Evolutionary conservation across 2,113 vertebrate species (phyloP).

Genomic region (Leptobrachium ailaonicum): DNA sequence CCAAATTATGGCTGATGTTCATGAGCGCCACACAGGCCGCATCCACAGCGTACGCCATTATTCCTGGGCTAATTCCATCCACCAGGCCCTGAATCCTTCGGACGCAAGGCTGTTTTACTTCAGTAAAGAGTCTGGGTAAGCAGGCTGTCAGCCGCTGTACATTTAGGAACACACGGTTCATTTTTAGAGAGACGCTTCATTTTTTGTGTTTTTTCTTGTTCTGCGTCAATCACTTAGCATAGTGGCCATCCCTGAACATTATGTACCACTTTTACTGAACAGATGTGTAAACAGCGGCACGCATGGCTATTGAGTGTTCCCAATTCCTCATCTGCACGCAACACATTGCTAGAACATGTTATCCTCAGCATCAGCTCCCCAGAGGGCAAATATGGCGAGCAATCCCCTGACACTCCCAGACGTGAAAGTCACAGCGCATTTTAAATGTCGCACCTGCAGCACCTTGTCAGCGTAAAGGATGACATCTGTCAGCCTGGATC

Average conservation of each 20-base stretch:
- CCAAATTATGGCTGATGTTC: slow-evolving; percentile 54
- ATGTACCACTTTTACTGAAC: background rate
- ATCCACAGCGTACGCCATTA: slow-evolving; percentile 52
- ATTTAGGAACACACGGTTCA: too few relatives aligned
- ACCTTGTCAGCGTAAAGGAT: slow-evolving; percentile 36
- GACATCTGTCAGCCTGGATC: background rate
- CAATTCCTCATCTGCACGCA: slow-evolving; percentile 1
- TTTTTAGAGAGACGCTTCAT: too few relatives aligned
- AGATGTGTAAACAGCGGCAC: background rate
- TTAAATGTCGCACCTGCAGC: slow-evolving; percentile 39
- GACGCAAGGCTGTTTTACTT: slow-evolving; percentile 44
- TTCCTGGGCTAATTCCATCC: background rate
- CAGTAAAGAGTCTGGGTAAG: slow-evolving; percentile 43
- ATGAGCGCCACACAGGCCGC: slow-evolving; percentile 50
- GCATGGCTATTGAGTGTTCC: slow-evolving; percentile 1
- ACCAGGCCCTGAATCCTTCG: background rate
- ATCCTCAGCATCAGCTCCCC: slow-evolving; percentile 24
- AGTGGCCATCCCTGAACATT: background rate
- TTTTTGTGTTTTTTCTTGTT: too few relatives aligned
- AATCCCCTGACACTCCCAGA: slow-evolving; percentile 25
- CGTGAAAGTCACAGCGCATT: slow-evolving; percentile 23
- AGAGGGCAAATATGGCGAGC: slow-evolving; percentile 19
- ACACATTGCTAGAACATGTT: slow-evolving; percentile 37
- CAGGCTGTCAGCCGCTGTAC: background rate
- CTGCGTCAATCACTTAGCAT: too few relatives aligned